phyloP scores from a whole-genome alignment of 2,797 vertebrate species.

The Acanthurus leucopareius region DNA sequence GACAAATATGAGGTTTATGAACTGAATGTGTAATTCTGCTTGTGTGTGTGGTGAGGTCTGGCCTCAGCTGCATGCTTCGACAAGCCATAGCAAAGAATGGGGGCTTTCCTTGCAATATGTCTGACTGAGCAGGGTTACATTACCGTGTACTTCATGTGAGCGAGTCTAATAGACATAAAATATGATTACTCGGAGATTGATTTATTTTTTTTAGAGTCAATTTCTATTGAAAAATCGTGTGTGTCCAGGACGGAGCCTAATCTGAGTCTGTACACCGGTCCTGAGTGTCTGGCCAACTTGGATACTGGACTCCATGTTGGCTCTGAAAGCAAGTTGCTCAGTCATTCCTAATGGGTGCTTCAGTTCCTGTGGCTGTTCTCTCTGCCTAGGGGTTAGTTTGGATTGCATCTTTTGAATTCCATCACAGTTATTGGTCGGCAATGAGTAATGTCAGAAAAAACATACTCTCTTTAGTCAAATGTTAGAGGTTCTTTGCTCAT shows the following conservation, averaged over 20 bases:
- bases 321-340: slow-evolving; percentile 55
- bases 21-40: slow-evolving; percentile 25
- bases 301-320: slow-evolving; percentile 63
- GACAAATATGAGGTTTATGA: slow-evolving; percentile 50
- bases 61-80: slow-evolving; percentile 64
- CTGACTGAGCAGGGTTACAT: slow-evolving; percentile 47
- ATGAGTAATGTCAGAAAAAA: slow-evolving; percentile 30
- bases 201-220: slow-evolving; percentile 28
- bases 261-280: slow-evolving; percentile 47
- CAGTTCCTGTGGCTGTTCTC: slow-evolving; percentile 62
- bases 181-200: slow-evolving; percentile 31
- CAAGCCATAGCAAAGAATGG: slow-evolving; percentile 59
- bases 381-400: slow-evolving; percentile 35
- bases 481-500: slow-evolving; percentile 6
- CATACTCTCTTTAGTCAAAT: slow-evolving; percentile 5
- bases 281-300: slow-evolving; percentile 63
- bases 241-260: slow-evolving; percentile 41
- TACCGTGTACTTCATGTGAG: slow-evolving; percentile 27
- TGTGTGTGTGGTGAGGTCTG: slow-evolving; percentile 35
- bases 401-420: slow-evolving; percentile 62
- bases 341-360: slow-evolving; percentile 65
- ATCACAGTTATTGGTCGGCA: slow-evolving; percentile 44
- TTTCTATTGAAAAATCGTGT: slow-evolving; percentile 48
- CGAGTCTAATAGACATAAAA: slow-evolving; percentile 41
- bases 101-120: slow-evolving; percentile 54